Evolutionary conservation across 2,797 vertebrate genomes (phyloP).

Genomic region (Gymnocypris eckloni): DNA sequence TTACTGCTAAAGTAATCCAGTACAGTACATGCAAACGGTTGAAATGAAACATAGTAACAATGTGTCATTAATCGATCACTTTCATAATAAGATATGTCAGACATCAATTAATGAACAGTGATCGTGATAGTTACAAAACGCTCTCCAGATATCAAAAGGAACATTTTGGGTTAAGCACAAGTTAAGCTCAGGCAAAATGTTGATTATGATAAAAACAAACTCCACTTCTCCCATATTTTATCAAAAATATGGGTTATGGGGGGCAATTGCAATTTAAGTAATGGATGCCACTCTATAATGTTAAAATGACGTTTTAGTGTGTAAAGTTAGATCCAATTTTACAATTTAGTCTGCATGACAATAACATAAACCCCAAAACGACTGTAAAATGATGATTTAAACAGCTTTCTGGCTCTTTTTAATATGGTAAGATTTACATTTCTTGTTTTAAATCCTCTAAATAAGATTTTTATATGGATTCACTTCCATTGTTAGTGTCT

Average conservation of each 20-base stretch:
- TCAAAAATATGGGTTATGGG: not conserved
- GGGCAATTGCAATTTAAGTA: not conserved
- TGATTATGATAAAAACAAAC: not conserved
- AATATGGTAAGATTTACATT: not conserved
- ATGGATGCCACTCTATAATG: no score
- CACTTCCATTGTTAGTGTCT: not conserved
- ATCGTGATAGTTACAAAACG: not conserved
- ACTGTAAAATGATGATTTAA: not conserved
- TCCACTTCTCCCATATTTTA: not conserved
- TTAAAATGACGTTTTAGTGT: not conserved
- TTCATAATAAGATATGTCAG: slow-evolving; percentile 9
- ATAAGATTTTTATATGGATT: not conserved
- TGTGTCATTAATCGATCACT: not conserved
- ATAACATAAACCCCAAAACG: not conserved
- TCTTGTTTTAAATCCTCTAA: not conserved
- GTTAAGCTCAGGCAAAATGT: not conserved
- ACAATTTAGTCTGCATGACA: not conserved
- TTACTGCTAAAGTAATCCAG: not conserved
- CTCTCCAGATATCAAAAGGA: not conserved
- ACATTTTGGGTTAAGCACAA: not conserved
- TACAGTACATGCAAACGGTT: not conserved
- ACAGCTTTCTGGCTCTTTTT: not conserved
- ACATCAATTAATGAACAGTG: not conserved
- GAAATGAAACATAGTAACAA: not conserved
- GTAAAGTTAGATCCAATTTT: not conserved